These are phyloP conservation scores for Manis javanica DNA, from an alignment of 2,797 vertebrate species.

Conservation along the genomic window DNA sequence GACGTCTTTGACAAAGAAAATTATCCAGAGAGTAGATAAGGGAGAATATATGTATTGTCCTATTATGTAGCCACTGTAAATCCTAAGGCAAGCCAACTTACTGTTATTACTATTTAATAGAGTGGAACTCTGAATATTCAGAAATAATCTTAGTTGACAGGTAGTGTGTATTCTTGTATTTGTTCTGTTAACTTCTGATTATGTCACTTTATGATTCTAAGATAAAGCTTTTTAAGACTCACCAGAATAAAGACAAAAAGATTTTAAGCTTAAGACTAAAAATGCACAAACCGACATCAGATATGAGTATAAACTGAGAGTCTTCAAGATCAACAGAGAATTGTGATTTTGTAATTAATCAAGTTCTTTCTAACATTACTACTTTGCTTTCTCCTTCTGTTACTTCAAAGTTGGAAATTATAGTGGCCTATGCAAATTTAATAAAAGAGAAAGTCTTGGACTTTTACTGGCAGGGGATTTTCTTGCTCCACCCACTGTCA, in stretches of 20 bases:
- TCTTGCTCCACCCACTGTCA: slow-evolving; percentile 62
- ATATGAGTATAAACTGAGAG: neutral
- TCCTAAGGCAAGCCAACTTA: neutral
- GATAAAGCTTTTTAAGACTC: neutral
- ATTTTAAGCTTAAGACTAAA: neutral
- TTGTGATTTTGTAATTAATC: neutral
- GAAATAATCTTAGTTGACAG: neutral
- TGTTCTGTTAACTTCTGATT: neutral
- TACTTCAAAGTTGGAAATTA: slow-evolving; percentile 25
- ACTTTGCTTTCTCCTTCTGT: neutral
- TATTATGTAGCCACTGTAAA: neutral
- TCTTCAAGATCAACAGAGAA: neutral
- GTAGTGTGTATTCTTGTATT: neutral
- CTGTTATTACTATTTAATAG: neutral
- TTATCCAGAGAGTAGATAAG: neutral
- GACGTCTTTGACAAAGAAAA: neutral
- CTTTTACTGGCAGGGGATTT: slow-evolving; percentile 68
- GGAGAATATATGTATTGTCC: neutral
- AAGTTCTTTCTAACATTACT: neutral
- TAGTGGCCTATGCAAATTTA: neutral
- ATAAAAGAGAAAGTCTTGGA: slow-evolving; percentile 33
- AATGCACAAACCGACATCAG: neutral
- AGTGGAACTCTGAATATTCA: neutral
- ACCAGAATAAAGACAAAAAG: neutral
- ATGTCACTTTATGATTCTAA: neutral